Evolutionary conservation across 2,797 vertebrate genomes (phyloP).

Genomic region (Dendrocincla tyrannina): DNA sequence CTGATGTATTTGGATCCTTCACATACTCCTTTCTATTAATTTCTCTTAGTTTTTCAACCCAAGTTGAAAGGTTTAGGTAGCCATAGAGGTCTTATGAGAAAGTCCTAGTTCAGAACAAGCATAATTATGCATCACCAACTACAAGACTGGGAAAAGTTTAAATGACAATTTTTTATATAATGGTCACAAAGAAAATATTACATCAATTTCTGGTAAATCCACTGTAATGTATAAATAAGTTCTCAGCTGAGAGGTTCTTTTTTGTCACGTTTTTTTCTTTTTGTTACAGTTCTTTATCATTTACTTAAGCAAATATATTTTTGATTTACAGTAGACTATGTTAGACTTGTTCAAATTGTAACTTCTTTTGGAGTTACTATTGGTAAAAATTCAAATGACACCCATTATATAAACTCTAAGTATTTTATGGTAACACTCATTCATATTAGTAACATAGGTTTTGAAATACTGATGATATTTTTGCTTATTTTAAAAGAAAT

Average conservation of each 20-base stretch:
- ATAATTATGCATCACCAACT: not conserved
- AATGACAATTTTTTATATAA: not conserved
- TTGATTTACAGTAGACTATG: constrained; percentile 38
- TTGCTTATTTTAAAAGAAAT: constrained; percentile 12
- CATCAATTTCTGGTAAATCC: constrained; percentile 1
- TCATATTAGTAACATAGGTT: not conserved
- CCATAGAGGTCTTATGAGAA: not conserved
- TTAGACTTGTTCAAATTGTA: constrained; percentile 10
- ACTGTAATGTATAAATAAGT: not conserved
- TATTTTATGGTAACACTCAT: not conserved
- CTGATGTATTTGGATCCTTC: not conserved
- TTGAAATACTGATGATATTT: not conserved
- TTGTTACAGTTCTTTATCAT: not conserved
- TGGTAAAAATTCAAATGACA: constrained; percentile 15
- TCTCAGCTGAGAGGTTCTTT: not conserved
- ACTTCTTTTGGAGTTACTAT: not conserved
- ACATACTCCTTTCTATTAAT: not conserved
- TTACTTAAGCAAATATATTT: not conserved
- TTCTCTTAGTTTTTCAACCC: not conserved
- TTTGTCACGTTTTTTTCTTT: not conserved
- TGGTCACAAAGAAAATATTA: not conserved
- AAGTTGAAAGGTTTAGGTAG: not conserved
- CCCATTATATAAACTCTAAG: constrained; percentile 8
- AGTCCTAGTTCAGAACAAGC: not conserved
- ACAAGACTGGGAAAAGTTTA: not conserved